Base-by-base conservation (phyloP, 1,140 invertebrate species). In the Ectropis grisescens region DNA sequence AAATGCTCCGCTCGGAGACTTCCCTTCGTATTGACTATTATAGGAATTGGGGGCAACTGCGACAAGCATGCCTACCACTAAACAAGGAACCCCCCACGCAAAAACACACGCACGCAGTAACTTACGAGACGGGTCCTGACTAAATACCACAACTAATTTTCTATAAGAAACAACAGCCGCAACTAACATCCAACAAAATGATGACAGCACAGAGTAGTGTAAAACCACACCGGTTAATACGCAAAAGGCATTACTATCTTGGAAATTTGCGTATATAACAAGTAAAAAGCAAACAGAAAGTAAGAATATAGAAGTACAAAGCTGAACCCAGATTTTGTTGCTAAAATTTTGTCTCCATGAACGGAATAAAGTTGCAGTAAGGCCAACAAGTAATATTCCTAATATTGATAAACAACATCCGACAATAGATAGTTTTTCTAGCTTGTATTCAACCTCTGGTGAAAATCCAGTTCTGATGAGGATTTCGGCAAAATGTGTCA, bases 101-200 rank as follows among this genome's bases (percentile, higher is more conserved):
- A 84, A 83, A 0, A 74, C 62, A 0, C 69, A 65, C 2, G 82
- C 79, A 37, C 74, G 66, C 9, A 84, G 42, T 13, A 85, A 46
- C 38, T 80, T 80, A 30, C 83, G 79, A 3, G 82, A 81, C 10
- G 70, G 54, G 24, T 75, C 74, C 34, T 69, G 58, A 1, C 67
- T 65, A 23, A 84, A 83, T 2, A 84, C 76, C 26, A 70, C 48
- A 3, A 84, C 82, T 9, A 83, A 41, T 33, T 82, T 47, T 26
- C 75, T 50, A 41, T 83, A 84, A 6, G 83, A 83, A 2, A 85
- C 28, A 0, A 82, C 50, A 7, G 82, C 83, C 4, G 82, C 75
- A 0, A 85, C 74, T 11, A 85, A 42, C 83, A 85, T 85, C 83
- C 83, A 85, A 37, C 72, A 80, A 49, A 84, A 85, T 0, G 82